Evolutionary conservation across 2,888 invertebrate species (phyloP).

Genomic region (Carabus problematicus): DNA sequence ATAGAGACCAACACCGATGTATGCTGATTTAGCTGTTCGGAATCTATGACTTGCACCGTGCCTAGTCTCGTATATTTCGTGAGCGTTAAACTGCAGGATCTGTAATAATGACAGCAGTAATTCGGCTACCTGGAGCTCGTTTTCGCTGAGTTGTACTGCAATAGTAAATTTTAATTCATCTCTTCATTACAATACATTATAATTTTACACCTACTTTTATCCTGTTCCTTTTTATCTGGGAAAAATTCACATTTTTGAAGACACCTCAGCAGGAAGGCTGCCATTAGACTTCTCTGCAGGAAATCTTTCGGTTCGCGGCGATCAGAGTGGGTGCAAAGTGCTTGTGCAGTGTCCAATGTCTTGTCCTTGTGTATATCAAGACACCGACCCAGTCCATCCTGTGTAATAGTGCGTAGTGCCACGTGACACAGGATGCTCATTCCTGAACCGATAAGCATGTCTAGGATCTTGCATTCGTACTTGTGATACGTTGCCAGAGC

Average conservation of each 20-base stretch:
- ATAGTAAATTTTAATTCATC: background rate
- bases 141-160: constrained; percentile 58
- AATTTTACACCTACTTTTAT: constrained; percentile 50
- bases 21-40: constrained; percentile 63
- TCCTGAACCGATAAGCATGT: constrained; percentile 75
- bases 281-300: constrained; percentile 78
- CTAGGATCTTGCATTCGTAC: constrained; percentile 77
- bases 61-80: constrained; percentile 78
- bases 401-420: constrained; percentile 79
- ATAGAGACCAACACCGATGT: constrained; percentile 76
- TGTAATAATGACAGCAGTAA: constrained; percentile 75
- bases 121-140: constrained; percentile 68
- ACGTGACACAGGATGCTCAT: constrained; percentile 82
- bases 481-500: constrained; percentile 74
- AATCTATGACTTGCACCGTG: constrained; percentile 62
- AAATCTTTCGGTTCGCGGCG: constrained; percentile 72
- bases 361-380: constrained; percentile 61
- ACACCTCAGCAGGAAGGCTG: constrained; percentile 75
- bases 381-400: constrained; percentile 64
- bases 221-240: constrained; percentile 57
- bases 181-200: too few relatives aligned
- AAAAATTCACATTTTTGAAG: constrained; percentile 75
- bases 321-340: constrained; percentile 71
- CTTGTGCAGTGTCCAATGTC: constrained; percentile 62
- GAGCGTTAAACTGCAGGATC: constrained; percentile 84